Evolutionary conservation across 2,888 invertebrate species (phyloP), one percentile per base, ranked within the genome.

Genomic region (Pandemis cinnamomeana): DNA sequence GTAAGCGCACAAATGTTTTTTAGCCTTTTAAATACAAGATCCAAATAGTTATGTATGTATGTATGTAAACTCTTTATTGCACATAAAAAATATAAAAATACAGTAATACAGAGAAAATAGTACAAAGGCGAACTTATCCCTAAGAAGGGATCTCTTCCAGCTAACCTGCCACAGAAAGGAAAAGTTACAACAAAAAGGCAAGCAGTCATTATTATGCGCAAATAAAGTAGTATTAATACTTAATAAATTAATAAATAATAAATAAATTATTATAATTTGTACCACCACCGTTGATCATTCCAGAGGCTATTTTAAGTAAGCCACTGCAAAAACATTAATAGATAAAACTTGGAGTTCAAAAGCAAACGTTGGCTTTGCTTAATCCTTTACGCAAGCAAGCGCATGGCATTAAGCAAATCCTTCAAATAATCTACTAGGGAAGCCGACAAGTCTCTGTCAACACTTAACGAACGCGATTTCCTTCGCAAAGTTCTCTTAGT

Each of bases 391-490:
- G 81, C 86, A 90, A 91, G 87, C 89, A 88, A 88, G 88, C 87
- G 88, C 86, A 87, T 84, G 86, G 87, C 85, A 89, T 92, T 91
- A 92, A 91, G 90, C 85, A 88, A 91, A 93, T 92, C 91, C 90
- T 86, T 87, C 88, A 89, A 90, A 91, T 92, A 92, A 92, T 91
- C 92, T 88, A 90, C 87, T 90, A 87, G 83, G 87, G 85, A 87
- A 91, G 89, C 89, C 89, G 89, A 86, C 89, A 87, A 87, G 90
- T 89, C 89, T 89, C 87, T 87, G 91, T 90, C 91, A 91, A 92
- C 92, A 91, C 88, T 88, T 86, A 81, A 84, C 83, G 84, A 86
- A 88, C 87, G 88, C 86, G 90, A 91, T 91, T 92, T 91, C 87
- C 90, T 90, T 86, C 80, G 86, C 84, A 86, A 86, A 92, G 87